Conservation (phyloP, 1,140 invertebrate genomes). For the Bathynomus jamesi region DNA sequence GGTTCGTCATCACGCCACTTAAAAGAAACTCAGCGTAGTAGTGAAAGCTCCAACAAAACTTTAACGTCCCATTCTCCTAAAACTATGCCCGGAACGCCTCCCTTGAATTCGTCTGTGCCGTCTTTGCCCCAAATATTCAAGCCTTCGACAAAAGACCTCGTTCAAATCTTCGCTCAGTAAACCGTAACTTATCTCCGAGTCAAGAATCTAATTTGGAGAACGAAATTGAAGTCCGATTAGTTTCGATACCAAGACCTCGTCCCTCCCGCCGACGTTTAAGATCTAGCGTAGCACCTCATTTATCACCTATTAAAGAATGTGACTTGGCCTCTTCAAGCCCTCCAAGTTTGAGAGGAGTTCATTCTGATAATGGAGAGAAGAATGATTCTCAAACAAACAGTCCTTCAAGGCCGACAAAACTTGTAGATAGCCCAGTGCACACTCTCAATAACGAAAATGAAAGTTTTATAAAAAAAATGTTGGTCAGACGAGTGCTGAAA, state of each 20-base stretch:
- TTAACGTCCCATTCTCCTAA: background rate
- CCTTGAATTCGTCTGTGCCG: slow-evolving; percentile 8
- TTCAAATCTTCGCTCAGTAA: slow-evolving; percentile 17
- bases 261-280: slow-evolving; percentile 22
- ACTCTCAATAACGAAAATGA: no score
- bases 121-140: slow-evolving; percentile 6
- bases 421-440: background rate
- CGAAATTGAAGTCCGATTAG: slow-evolving; percentile 24
- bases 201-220: slow-evolving; percentile 19
- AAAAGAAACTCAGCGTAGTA: background rate
- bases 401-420: background rate
- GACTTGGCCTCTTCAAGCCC: slow-evolving; percentile 34
- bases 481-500: no score
- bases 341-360: slow-evolving; percentile 14
- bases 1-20: background rate
- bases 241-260: slow-evolving; percentile 25
- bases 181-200: slow-evolving; percentile 20
- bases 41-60: background rate
- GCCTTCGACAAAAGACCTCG: slow-evolving; percentile 12
- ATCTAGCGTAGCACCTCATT: slow-evolving; percentile 31
- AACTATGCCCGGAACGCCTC: slow-evolving; percentile 1
- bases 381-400: background rate
- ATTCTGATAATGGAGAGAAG: background rate
- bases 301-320: slow-evolving; percentile 35
- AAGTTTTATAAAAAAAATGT: no score